A percentile compares a stretch with the other conserved stretches of the same genome.
These are phyloP conservation scores for Blennius ocellaris DNA, from an alignment of 2,113 vertebrate species.

Conservation along the genomic window DNA sequence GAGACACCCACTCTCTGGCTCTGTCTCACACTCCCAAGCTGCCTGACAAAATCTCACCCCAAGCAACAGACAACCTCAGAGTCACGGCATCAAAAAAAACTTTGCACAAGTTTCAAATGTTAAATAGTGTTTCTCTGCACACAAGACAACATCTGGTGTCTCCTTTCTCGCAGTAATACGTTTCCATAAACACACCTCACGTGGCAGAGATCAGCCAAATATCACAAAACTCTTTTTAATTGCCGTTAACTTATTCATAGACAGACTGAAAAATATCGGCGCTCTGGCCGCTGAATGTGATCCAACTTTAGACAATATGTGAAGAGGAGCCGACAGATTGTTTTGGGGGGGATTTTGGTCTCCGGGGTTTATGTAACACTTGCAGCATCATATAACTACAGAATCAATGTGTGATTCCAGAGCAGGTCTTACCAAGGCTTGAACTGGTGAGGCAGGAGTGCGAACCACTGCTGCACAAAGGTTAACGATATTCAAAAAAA, in stretches of 20 bases:
- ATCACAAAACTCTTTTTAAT: neutral
- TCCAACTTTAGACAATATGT: neutral
- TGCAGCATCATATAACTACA: neutral
- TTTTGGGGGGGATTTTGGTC: neutral
- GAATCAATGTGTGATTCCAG: neutral
- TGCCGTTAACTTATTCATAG: neutral
- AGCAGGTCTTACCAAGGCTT: no score
- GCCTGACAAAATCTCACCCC: constrained; percentile 11
- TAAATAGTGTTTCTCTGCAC: neutral
- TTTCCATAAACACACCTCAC: neutral
- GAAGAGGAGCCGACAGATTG: neutral
- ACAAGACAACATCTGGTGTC: neutral
- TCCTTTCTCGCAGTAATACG: neutral
- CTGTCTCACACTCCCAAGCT: neutral
- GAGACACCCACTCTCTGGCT: neutral
- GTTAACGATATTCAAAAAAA: no score
- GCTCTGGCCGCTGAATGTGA: neutral
- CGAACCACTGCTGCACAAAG: no score
- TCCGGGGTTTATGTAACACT: neutral
- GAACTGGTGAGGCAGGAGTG: no score
- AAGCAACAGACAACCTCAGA: neutral
- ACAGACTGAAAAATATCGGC: no score
- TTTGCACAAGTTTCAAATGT: neutral
- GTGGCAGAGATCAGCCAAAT: no score
- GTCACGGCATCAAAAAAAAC: no score